Percentiles rank a stretch among this genome's conserved stretches.
phyloP scores from a whole-genome alignment of 2,797 vertebrate genomes.

The Netta rufina region DNA sequence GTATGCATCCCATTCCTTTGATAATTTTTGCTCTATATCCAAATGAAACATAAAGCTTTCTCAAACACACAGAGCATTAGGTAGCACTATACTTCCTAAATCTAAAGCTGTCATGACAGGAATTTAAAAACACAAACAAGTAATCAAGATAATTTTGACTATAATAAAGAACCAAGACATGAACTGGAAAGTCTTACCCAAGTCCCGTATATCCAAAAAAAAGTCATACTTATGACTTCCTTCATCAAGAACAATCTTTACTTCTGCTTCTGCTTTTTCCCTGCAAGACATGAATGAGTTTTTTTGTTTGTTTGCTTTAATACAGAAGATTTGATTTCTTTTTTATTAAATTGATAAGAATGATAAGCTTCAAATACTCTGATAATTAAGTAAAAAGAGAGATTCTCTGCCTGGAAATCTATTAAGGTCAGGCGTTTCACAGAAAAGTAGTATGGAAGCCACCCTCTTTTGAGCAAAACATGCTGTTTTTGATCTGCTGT shows the following conservation, averaged over 20 bases:
- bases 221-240: conserved; percentile 75
- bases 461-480: background rate
- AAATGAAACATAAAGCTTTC: conserved; percentile 62
- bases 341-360: background rate
- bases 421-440: background rate
- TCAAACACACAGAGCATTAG: conserved; percentile 19
- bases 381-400: background rate
- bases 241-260: conserved; percentile 81
- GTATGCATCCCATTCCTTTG: conserved; percentile 79
- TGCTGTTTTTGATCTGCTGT: background rate
- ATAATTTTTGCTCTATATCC: conserved; percentile 79
- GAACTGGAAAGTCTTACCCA: conserved; percentile 78
- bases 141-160: background rate
- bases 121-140: background rate
- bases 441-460: background rate
- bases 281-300: conserved; percentile 73
- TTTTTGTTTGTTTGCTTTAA: background rate
- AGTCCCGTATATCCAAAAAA: conserved; percentile 80
- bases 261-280: conserved; percentile 82
- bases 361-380: background rate
- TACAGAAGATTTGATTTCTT: background rate
- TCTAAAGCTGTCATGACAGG: background rate
- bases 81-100: background rate
- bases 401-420: background rate
- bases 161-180: background rate